Evolutionary conservation across 1,140 invertebrate species (phyloP), one percentile per base, ranked within the genome.

Genomic region (Drosophila kepulauana): DNA sequence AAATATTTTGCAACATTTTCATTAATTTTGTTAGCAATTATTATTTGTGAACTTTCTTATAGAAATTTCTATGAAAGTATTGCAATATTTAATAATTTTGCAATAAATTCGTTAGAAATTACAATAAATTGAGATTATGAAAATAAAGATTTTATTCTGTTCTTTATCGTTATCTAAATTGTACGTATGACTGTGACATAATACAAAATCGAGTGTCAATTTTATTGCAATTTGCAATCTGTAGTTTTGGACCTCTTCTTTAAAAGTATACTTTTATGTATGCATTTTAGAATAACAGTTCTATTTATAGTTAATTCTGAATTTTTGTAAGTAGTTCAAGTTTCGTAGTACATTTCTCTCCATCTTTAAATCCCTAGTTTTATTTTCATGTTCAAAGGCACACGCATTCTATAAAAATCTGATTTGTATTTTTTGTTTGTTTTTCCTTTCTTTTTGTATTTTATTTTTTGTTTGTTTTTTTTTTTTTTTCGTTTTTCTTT

Each of bases 381-480:
- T 74, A 52, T 72, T 80, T 88, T 63, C 57, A 80, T 74, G 57
- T 72, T 78, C 51, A 82, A 87, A 87, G 84, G 84, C 84, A 87
- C 84, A 78, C 81, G 84, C 84, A 80, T 87, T 88, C 62, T 88
- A 80, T 84, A 82, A 87, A 87, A 87, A 88, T 87, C 77, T 72
- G 73, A 75, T 87, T 72, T 88, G 54, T 64, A 48, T 56, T 64
- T 62, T 61, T 74, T 64, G 48, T 56, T 52, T 57, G 35, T 61
- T 74, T 28, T 49, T 43, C 71, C 65, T 20, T 49, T 43, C 71
- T 62, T 20, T 41, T 35, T 51, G 64, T 81, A 69, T 62, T 15
- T 74, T 25, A 25, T 25, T 25, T 25, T 25, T 25, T 25, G 3
- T 48, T 35, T 51, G 67, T 68, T 76, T 80, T 52, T 52, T 68